A percentile compares a stretch with the other conserved stretches of the same genome.
phyloP scores from a whole-genome alignment of 2,113 vertebrate species.

The Hiodon alosoides region DNA sequence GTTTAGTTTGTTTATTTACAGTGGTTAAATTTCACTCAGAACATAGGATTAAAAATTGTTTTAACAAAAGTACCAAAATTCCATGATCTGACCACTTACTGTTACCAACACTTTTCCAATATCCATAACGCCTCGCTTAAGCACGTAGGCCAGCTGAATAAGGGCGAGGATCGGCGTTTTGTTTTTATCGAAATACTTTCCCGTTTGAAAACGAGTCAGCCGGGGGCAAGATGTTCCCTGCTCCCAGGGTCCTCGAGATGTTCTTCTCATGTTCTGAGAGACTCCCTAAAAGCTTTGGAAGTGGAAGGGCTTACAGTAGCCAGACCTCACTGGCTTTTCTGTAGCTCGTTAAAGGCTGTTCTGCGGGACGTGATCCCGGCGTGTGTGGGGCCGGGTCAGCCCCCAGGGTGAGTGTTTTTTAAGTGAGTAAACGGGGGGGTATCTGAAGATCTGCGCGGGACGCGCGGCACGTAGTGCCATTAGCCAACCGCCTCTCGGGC shows the following conservation, averaged over 20 bases:
- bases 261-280: constrained; percentile 17
- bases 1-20: neutral
- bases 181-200: neutral
- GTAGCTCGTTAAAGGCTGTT: neutral
- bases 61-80: neutral
- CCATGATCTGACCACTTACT: neutral
- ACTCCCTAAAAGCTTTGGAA: neutral
- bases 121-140: neutral
- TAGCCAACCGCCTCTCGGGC: constrained; percentile 19
- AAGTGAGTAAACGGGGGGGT: constrained; percentile 14
- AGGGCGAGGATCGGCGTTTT: constrained; percentile 3
- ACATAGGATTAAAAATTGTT: too few species aligned
- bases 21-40: too few species aligned
- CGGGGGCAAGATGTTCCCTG: constrained; percentile 20
- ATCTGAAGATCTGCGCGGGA: constrained; percentile 28
- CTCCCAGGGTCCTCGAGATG: constrained; percentile 13
- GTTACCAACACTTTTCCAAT: neutral
- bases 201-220: constrained; percentile 16
- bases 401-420: neutral
- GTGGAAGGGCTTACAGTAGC: neutral
- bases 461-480: constrained; percentile 41
- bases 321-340: neutral
- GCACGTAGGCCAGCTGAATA: neutral
- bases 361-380: neutral
- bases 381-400: too few species aligned